These are phyloP conservation scores for Furcula furcula DNA, from an alignment of 2,888 invertebrate genomes.

Conservation along the genomic window DNA sequence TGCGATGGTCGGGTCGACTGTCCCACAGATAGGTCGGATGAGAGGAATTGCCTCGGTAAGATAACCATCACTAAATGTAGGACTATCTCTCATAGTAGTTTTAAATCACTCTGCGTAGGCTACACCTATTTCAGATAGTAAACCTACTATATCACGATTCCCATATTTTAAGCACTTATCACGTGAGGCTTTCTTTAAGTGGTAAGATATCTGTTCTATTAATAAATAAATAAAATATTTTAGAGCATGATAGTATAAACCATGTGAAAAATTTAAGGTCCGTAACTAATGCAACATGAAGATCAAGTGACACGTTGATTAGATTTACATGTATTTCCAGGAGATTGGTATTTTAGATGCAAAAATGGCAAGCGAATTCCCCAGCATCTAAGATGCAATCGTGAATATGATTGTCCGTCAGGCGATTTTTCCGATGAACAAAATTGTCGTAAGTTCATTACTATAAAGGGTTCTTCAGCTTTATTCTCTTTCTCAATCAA, in stretches of 20 bases:
- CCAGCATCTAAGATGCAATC: conserved; percentile 82
- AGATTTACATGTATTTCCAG: conserved; percentile 68
- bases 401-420: conserved; percentile 83
- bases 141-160: too few relatives aligned
- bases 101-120: too few relatives aligned
- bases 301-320: too few relatives aligned
- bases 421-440: conserved; percentile 88
- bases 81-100: conserved; percentile 3
- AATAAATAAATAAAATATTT: too few relatives aligned
- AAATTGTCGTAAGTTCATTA: conserved; percentile 86
- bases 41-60: conserved; percentile 85
- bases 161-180: too few relatives aligned
- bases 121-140: too few relatives aligned
- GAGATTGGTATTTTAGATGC: conserved; percentile 83
- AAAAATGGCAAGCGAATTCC: conserved; percentile 83
- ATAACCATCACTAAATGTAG: conserved; percentile 9
- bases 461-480: conserved; percentile 21
- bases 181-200: too few relatives aligned
- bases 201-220: too few relatives aligned
- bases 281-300: too few relatives aligned
- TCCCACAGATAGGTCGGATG: conserved; percentile 86
- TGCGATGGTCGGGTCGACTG: conserved; percentile 88
- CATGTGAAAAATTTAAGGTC: too few relatives aligned
- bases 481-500: conserved; percentile 22
- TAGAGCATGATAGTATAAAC: too few relatives aligned